These are phyloP conservation scores for Stegastes partitus DNA, from an alignment of 2,113 vertebrate genomes.

Conservation along the genomic window DNA sequence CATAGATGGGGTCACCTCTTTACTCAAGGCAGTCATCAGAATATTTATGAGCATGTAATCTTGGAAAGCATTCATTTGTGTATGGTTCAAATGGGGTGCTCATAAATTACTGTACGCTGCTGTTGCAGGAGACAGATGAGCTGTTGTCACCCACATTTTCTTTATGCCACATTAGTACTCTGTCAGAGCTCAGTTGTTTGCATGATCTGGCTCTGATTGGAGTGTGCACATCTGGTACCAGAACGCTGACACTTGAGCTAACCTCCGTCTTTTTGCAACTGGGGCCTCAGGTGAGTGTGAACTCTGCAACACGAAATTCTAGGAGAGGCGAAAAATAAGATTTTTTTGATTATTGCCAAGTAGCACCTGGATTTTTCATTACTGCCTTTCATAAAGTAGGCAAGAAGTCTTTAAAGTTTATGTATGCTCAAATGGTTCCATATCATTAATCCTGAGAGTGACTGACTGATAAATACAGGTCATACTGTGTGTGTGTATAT, in stretches of 20 bases:
- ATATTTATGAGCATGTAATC: conserved; percentile 67
- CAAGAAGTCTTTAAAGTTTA: conserved; percentile 42
- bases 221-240: conserved; percentile 59
- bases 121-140: conserved; percentile 62
- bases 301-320: not conserved
- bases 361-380: conserved; percentile 50
- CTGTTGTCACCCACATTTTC: conserved; percentile 70
- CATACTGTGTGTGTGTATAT: conserved; percentile 38
- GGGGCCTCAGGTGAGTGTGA: conserved; percentile 20
- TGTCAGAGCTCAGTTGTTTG: conserved; percentile 50
- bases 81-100: conserved; percentile 60
- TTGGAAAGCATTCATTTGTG: conserved; percentile 60
- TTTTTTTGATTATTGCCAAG: conserved; percentile 15
- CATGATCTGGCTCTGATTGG: conserved; percentile 40
- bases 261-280: conserved; percentile 9
- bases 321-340: conserved; percentile 16
- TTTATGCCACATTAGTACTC: conserved; percentile 67
- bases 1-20: conserved; percentile 50
- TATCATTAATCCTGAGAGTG: conserved; percentile 51
- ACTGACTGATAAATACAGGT: conserved; percentile 45
- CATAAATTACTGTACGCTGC: conserved; percentile 60
- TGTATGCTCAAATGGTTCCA: conserved; percentile 51
- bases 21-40: conserved; percentile 23
- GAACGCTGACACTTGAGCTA: conserved; percentile 33
- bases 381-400: conserved; percentile 20